These are phyloP conservation scores for Muscicapa striata DNA, from an alignment of 2,797 vertebrate species.

Conservation along the genomic window DNA sequence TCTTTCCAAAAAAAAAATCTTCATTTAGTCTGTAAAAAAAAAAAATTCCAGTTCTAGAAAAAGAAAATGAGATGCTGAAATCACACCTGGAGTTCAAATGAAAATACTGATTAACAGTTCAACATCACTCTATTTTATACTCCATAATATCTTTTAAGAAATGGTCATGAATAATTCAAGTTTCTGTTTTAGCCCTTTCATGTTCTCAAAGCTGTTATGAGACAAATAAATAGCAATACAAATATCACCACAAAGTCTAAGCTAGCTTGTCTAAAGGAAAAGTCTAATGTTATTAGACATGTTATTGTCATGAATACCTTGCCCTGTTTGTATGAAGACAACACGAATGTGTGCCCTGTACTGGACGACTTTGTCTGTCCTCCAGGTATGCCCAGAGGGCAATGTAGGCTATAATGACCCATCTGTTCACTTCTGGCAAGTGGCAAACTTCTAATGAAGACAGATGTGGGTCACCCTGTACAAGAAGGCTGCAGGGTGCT, in stretches of 20 bases:
- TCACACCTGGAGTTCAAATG: background rate
- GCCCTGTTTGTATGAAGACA: slow-evolving; percentile 35
- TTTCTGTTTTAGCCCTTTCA: background rate
- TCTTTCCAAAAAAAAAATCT: background rate
- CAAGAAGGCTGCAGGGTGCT: slow-evolving; percentile 85
- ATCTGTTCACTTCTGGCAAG: slow-evolving; percentile 91
- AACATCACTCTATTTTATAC: background rate
- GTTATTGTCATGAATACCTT: slow-evolving; percentile 13
- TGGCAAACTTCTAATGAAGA: slow-evolving; percentile 95
- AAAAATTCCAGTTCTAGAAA: background rate
- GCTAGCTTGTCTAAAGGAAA: background rate
- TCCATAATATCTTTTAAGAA: background rate
- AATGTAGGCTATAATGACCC: slow-evolving; percentile 86
- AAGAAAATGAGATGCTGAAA: background rate
- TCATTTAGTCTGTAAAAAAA: background rate
- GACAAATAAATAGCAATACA: background rate
- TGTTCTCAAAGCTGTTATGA: background rate
- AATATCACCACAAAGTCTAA: background rate
- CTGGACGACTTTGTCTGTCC: slow-evolving; percentile 79
- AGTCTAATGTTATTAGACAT: background rate
- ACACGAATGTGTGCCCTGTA: slow-evolving; percentile 46
- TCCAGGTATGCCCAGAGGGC: slow-evolving; percentile 87
- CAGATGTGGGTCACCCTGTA: slow-evolving; percentile 86
- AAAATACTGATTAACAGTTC: background rate
- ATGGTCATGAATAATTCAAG: background rate